Conservation (phyloP, 1,140 invertebrate species). For the Armadillidium nasatum region DNA sequence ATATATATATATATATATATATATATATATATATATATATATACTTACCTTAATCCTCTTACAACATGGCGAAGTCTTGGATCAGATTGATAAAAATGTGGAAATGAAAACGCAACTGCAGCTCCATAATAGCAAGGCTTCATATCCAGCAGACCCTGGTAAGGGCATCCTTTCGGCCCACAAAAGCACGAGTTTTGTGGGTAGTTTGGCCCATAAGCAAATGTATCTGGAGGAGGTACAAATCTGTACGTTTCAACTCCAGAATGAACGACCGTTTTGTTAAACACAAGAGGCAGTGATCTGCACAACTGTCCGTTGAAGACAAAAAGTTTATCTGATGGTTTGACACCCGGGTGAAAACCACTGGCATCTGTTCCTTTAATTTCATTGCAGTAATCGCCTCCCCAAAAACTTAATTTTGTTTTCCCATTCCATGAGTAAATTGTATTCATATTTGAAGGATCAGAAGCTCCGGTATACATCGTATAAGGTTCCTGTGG, state of each 20-base stretch:
- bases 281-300: constrained; percentile 63
- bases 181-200: constrained; percentile 44
- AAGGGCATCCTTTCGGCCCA: constrained; percentile 30
- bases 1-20: too few relatives aligned
- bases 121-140: constrained; percentile 52
- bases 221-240: constrained; percentile 68
- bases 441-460: constrained; percentile 61
- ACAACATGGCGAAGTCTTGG: constrained; percentile 63
- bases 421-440: constrained; percentile 65
- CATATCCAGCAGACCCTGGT: constrained; percentile 52
- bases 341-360: constrained; percentile 64
- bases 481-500: constrained; percentile 68
- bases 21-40: too few relatives aligned
- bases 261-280: constrained; percentile 58
- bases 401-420: constrained; percentile 49
- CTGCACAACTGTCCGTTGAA: constrained; percentile 49
- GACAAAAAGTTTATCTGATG: constrained; percentile 47
- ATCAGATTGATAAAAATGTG: constrained; percentile 74
- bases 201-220: constrained; percentile 54
- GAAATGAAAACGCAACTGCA: constrained; percentile 66
- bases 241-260: constrained; percentile 72
- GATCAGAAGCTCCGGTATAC: constrained; percentile 65
- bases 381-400: constrained; percentile 52
- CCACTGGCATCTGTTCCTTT: constrained; percentile 69
- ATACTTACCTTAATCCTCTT: constrained; percentile 37